phyloP scores from a whole-genome alignment of 2,888 invertebrate species.

The Drosophila parthenogenetica region DNA sequence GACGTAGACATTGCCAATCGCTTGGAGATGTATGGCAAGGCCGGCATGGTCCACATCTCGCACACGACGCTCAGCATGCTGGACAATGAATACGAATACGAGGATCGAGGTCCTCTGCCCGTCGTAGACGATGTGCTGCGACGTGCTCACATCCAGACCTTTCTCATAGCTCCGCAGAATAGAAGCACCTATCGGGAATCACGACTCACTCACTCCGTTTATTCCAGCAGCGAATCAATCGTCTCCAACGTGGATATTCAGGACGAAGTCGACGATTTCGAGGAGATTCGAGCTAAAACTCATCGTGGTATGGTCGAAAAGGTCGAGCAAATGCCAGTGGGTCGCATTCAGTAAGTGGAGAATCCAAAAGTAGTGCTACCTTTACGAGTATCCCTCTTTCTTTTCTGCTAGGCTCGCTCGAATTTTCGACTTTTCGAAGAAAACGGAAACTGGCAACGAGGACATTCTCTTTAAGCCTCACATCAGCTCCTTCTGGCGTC shows the following conservation, averaged over 20 bases:
- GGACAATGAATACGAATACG: constrained; percentile 88
- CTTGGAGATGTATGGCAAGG: constrained; percentile 95
- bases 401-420: constrained; percentile 10
- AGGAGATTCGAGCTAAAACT: constrained; percentile 17
- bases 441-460: constrained; percentile 5
- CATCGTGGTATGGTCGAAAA: constrained; percentile 26
- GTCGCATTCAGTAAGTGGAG: constrained; percentile 88
- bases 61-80: constrained; percentile 91
- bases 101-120: constrained; percentile 86
- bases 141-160: constrained; percentile 28
- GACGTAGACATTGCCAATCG: constrained; percentile 98
- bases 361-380: neutral
- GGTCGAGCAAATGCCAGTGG: constrained; percentile 88
- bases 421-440: constrained; percentile 17
- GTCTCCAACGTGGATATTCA: neutral
- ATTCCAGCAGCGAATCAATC: neutral
- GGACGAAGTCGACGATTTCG: neutral
- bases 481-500: constrained; percentile 86
- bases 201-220: neutral
- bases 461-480: constrained; percentile 43
- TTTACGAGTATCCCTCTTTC: neutral
- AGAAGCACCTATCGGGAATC: neutral
- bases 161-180: constrained; percentile 25
- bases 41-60: constrained; percentile 95
- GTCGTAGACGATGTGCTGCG: constrained; percentile 27